Evolutionary conservation across 2,113 vertebrate species (phyloP), one percentile per base, ranked within the genome.

Genomic region (Emydura subglobosa): DNA sequence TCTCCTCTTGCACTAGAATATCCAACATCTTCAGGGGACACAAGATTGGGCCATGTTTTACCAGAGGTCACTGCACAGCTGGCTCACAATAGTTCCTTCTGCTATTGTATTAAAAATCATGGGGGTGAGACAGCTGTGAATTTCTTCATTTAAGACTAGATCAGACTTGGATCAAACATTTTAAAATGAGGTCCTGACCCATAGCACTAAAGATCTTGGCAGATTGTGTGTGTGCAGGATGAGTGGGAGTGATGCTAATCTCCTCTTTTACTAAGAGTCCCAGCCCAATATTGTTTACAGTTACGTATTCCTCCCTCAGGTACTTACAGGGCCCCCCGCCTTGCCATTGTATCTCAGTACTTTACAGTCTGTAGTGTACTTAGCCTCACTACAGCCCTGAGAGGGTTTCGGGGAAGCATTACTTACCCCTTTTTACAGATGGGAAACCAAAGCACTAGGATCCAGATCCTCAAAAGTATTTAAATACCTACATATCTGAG

Each of bases 51-150:
- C n/a, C 17, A 79, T 49, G 13, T 54, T 96, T 53, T 79, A 7
- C 61, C 61, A n/a, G 9, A 68, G 16, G 34, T 68, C 61, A 19
- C 34, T n/a, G 25, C 57, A 17, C 2, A 0, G 1, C 1, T 74
- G 50, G 74, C 61, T 78, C 49, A 53, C 10, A 81, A 51, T 27
- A 39, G 51, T 39, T 39, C 65, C 16, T n/a, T 72, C 34, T 65
- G 31, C 34, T 65, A 31, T 65, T 65, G 24, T 65, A 65, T n/a
- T 65, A 31, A 31, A 65, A 34, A 17, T 65, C 31, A 49, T 21
- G 31, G 51, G 44, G 4, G 51, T n/a, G 44, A 49, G 51, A 14
- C 11, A 29, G 81, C 86, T 95, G 10, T 0, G 0, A 61, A 31
- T 74, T 92, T 55, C 57, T n/a, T 47, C 59, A 79, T 42, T 55